phyloP scores from a whole-genome alignment of 2,797 vertebrate genomes.

The Stomatorhinus walkeri region DNA sequence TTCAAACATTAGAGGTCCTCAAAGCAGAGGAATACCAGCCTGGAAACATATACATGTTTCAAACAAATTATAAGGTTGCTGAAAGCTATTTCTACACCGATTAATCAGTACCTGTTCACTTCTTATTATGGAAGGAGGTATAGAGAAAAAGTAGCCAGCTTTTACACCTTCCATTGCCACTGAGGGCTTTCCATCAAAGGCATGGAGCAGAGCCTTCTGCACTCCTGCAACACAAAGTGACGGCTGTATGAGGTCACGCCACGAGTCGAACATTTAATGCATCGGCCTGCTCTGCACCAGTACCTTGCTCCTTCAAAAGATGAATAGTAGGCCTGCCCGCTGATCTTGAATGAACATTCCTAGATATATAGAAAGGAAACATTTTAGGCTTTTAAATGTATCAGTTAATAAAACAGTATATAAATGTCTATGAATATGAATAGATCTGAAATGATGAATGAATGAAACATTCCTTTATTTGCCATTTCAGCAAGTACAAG shows the following conservation, averaged over 20 bases:
- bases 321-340: conserved; percentile 91
- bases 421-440: not conserved
- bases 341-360: conserved; percentile 95
- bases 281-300: not conserved
- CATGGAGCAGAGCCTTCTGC: conserved; percentile 82
- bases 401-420: not conserved
- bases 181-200: conserved; percentile 88
- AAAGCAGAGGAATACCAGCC: not conserved
- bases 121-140: conserved; percentile 85
- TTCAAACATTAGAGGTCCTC: not conserved
- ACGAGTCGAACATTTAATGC: not conserved
- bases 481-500: not conserved
- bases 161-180: conserved; percentile 90
- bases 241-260: not conserved
- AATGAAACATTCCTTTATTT: not conserved
- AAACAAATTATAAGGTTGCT: not conserved
- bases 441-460: not conserved
- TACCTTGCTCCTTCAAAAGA: conserved; percentile 87
- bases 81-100: not conserved
- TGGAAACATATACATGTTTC: not conserved
- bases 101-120: conserved; percentile 77
- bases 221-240: conserved; percentile 60
- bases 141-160: conserved; percentile 89
- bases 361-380: conserved; percentile 39
- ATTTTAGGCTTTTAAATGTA: not conserved